Percentiles rank a stretch among this genome's conserved stretches.
phyloP scores from a whole-genome alignment of 1,140 invertebrate species.

The Diabrotica undecimpunctata region DNA sequence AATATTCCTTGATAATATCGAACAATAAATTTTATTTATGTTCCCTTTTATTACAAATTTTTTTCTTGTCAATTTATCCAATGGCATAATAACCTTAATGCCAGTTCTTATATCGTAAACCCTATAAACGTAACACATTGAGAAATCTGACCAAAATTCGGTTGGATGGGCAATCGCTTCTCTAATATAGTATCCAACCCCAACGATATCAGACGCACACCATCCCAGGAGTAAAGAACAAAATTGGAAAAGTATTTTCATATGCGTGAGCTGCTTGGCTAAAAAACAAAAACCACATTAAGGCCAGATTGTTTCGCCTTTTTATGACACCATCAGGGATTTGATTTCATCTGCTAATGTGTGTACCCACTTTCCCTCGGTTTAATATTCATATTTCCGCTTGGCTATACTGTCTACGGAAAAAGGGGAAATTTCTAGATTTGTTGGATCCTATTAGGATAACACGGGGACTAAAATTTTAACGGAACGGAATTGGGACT shows the following conservation, averaged over 20 bases:
- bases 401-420: not conserved
- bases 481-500: too few species aligned
- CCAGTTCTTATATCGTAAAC: too few species aligned
- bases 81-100: too few species aligned
- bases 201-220: not conserved
- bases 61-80: too few species aligned
- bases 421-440: too few species aligned
- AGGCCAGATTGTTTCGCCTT: not conserved
- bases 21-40: too few species aligned
- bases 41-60: too few species aligned
- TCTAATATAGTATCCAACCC: not conserved
- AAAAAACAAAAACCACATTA: not conserved
- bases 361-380: not conserved
- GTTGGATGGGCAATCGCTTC: not conserved
- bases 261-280: not conserved
- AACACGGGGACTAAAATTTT: too few species aligned
- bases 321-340: not conserved
- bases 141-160: too few species aligned
- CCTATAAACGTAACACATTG: too few species aligned
- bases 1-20: too few species aligned
- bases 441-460: too few species aligned
- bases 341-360: not conserved
- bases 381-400: not conserved
- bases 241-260: conserved; percentile 1
- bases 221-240: not conserved